Percentiles rank a stretch among this genome's conserved stretches.
Conservation (phyloP, 2,888 invertebrate species). For the Tetragonisca angustula region DNA sequence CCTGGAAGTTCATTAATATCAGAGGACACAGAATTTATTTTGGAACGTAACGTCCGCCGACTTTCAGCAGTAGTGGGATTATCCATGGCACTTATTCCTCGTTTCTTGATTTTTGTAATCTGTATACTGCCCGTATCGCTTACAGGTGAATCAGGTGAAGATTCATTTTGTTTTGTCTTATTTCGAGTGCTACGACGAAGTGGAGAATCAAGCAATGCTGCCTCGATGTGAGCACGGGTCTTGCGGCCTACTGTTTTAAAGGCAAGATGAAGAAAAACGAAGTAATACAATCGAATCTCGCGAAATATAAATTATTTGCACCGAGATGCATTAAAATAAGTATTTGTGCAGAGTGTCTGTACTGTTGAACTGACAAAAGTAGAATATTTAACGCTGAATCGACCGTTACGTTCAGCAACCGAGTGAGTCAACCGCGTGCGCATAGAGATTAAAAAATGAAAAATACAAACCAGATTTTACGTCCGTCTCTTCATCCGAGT, state of each 20-base stretch:
- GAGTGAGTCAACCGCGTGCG: constrained; percentile 30
- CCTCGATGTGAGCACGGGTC: constrained; percentile 49
- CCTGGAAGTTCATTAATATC: constrained; percentile 67
- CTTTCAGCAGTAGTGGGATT: constrained; percentile 23
- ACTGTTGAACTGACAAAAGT: background rate
- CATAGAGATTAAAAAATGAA: constrained; percentile 42
- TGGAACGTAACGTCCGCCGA: constrained; percentile 55
- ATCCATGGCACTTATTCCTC: constrained; percentile 56
- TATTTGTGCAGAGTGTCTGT: background rate
- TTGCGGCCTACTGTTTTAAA: constrained; percentile 53
- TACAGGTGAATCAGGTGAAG: constrained; percentile 67
- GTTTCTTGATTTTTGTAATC: constrained; percentile 40
- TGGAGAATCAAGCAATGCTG: constrained; percentile 66
- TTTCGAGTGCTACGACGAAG: constrained; percentile 74
- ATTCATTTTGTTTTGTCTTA: constrained; percentile 59
- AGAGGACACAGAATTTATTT: constrained; percentile 66
- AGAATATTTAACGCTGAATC: background rate
- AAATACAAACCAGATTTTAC: constrained; percentile 66
- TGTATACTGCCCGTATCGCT: constrained; percentile 56
- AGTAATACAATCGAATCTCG: background rate
- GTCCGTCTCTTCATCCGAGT: constrained; percentile 71
- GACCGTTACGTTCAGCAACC: constrained; percentile 34
- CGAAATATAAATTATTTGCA: background rate
- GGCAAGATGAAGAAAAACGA: background rate
- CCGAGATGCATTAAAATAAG: background rate